A percentile compares a stretch with the other conserved stretches of the same genome.
Evolutionary conservation across 2,888 invertebrate species (phyloP).

Genomic region (Lucinisca nassula): DNA sequence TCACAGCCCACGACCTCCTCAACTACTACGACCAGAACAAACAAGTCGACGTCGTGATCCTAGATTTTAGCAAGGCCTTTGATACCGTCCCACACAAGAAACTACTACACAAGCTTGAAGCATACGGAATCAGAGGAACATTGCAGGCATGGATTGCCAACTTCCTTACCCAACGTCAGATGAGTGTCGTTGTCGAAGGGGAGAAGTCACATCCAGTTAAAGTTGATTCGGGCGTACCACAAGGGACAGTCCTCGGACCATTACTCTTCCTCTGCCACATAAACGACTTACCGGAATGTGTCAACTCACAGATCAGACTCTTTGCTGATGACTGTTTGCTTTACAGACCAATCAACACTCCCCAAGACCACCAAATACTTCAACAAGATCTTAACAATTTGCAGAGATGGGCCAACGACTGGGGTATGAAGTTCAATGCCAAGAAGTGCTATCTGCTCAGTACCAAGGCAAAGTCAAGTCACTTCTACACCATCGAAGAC

Average conservation of each 20-base stretch:
- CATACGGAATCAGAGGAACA: constrained; percentile 22
- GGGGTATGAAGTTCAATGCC: background rate
- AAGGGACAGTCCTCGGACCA: constrained; percentile 37
- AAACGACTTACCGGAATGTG: constrained; percentile 37
- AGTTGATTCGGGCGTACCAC: constrained; percentile 39
- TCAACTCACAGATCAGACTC: constrained; percentile 26
- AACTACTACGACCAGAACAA: constrained; percentile 5
- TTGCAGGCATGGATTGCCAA: constrained; percentile 10
- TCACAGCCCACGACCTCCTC: constrained; percentile 26
- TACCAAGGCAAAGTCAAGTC: background rate
- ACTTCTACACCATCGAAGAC: constrained; percentile 28
- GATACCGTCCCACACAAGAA: constrained; percentile 26
- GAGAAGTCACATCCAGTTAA: background rate
- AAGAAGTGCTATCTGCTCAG: background rate
- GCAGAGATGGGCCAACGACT: constrained; percentile 25
- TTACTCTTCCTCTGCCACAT: constrained; percentile 33
- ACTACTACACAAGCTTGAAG: constrained; percentile 30
- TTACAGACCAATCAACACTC: background rate
- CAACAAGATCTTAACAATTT: constrained; percentile 14
- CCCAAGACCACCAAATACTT: background rate
- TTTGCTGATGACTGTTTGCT: constrained; percentile 45
- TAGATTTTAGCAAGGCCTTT: constrained; percentile 36
- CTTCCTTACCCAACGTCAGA: constrained; percentile 19
- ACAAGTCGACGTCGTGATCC: constrained; percentile 17
- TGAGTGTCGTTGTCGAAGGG: constrained; percentile 22